These are phyloP conservation scores for Sebastes itinus DNA, from an alignment of 2,797 vertebrate genomes.

Conservation along the genomic window DNA sequence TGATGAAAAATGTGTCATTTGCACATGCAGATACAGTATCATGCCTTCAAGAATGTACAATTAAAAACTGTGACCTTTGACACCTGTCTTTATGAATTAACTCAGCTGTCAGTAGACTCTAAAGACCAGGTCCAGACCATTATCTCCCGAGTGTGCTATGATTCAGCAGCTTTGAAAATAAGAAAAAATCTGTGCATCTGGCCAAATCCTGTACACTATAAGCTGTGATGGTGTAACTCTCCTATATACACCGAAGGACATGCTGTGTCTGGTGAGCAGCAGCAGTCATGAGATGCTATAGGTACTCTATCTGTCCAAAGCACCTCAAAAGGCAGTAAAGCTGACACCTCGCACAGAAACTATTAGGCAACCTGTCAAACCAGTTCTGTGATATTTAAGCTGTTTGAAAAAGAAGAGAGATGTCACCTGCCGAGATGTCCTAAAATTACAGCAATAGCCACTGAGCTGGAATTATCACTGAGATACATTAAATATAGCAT, in stretches of 20 bases:
- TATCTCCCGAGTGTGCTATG: not conserved
- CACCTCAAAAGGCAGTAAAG: constrained; percentile 9
- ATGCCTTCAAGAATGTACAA: constrained; percentile 22
- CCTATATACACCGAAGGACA: not conserved
- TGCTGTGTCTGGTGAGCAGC: not conserved
- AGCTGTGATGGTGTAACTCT: not conserved
- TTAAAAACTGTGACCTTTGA: constrained; percentile 25
- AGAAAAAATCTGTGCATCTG: not conserved
- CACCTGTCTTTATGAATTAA: constrained; percentile 16
- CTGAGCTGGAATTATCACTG: constrained; percentile 4
- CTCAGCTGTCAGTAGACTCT: not conserved
- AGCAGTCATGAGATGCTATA: not conserved
- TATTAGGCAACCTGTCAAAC: constrained; percentile 11
- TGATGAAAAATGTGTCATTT: constrained; percentile 36
- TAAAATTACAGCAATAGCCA: not conserved
- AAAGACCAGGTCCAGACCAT: not conserved
- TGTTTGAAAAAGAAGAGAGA: constrained; percentile 11
- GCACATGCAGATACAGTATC: constrained; percentile 1
- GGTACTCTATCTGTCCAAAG: not conserved
- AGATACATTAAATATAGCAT: constrained; percentile 2
- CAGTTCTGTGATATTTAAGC: not conserved
- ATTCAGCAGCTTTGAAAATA: not conserved
- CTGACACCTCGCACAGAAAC: constrained; percentile 12
- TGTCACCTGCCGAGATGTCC: constrained; percentile 14
- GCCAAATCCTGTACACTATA: not conserved